Conservation (phyloP, 2,113 vertebrate genomes). For the Dendropsophus ebraccatus region DNA sequence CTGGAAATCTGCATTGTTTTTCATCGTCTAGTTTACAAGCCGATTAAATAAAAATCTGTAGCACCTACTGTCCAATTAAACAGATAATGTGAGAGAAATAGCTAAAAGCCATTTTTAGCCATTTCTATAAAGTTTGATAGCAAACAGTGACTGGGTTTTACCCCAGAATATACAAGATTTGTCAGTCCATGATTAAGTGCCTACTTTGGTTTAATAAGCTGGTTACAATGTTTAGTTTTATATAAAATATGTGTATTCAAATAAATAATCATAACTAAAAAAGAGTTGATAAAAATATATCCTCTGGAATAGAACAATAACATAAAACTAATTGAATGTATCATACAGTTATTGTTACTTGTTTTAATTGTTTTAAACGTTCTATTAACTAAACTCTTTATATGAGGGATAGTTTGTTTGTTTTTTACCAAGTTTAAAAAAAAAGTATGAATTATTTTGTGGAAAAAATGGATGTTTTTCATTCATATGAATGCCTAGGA, state of each 20-base stretch:
- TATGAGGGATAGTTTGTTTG: neutral
- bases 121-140: neutral
- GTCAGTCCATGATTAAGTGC: neutral
- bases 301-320: neutral
- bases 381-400: neutral
- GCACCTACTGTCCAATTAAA: slow-evolving; percentile 36
- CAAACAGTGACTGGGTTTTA: neutral
- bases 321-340: neutral
- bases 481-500: neutral
- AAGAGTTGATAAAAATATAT: neutral
- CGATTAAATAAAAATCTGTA: slow-evolving; percentile 9
- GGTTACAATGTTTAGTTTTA: neutral
- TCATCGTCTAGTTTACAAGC: neutral
- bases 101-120: neutral
- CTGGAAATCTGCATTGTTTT: slow-evolving; percentile 19
- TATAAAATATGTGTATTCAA: neutral
- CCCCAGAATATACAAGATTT: neutral
- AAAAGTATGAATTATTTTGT: neutral
- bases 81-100: slow-evolving; percentile 41
- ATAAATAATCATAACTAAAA: neutral
- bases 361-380: no score
- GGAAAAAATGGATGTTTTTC: neutral
- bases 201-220: neutral
- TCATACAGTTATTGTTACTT: neutral
- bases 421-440: neutral